A percentile compares a stretch with the other conserved stretches of the same genome.
phyloP scores from a whole-genome alignment of 2,113 vertebrate species.

The Erythrolamprus reginae region DNA sequence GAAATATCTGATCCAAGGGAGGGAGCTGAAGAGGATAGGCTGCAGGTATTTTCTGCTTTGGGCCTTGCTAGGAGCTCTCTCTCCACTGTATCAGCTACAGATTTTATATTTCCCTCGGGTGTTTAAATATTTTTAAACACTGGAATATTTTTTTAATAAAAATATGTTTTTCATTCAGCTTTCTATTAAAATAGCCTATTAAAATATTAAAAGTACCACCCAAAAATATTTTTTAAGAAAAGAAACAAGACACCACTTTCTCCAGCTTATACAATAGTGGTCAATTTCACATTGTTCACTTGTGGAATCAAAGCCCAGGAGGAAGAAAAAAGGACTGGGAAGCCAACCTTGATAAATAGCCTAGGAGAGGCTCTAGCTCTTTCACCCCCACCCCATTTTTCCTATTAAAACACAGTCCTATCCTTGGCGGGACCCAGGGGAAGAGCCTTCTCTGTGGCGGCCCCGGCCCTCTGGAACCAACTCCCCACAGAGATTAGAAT shows the following conservation, averaged over 20 bases:
- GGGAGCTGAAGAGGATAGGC: not conserved
- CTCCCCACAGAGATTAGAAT: no score
- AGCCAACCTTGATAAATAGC: not conserved
- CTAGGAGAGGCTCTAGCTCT: not conserved
- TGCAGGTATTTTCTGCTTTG: not conserved
- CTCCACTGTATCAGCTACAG: not conserved
- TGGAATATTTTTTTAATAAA: not conserved
- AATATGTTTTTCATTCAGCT: not conserved
- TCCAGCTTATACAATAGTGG: not conserved
- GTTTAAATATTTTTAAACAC: no score
- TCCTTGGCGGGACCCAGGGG: no score
- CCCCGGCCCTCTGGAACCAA: no score
- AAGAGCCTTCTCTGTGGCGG: no score
- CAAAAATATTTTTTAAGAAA: not conserved
- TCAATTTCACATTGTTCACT: not conserved
- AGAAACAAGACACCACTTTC: not conserved
- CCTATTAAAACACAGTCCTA: not conserved
- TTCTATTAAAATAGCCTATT: not conserved
- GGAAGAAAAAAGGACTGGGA: not conserved
- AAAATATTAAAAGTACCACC: not conserved
- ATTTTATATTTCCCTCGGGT: not conserved
- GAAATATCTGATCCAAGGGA: not conserved
- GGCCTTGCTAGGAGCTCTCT: not conserved
- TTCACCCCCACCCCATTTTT: not conserved
- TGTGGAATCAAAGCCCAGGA: not conserved